Base-by-base conservation (phyloP, 1,140 invertebrate genomes). In the Ostrea edulis region DNA sequence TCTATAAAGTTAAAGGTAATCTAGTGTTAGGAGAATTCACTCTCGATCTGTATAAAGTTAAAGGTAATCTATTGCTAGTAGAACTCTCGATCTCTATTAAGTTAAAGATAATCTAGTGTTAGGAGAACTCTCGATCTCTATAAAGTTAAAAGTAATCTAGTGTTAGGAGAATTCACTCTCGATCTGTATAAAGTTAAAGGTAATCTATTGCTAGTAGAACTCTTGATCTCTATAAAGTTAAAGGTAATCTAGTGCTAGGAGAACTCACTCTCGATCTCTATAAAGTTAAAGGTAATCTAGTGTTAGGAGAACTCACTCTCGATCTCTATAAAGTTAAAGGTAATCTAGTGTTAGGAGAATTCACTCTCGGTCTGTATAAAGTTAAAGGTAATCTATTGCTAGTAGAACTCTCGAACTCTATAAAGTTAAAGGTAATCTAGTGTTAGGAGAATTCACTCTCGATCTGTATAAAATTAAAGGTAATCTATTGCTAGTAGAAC, bases 181-280 rank as follows among this genome's bases (percentile, higher is more conserved):
- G 93, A 94, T 87, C 86, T 94, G 12, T 92, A 93, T 87, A 93
- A 92, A 83, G n/a, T n/a, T n/a, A n/a, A n/a, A n/a, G n/a, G n/a
- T n/a, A n/a, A n/a, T 0, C 88, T 94, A 12, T 93, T 94, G 52
- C 88, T 94, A 65, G 92, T 92, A 17, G 93, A 94, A 87, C 91
- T 94, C 51, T 94, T 17, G 93, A 94, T 87, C 86, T 94, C 11
- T 92, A 93, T 87, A 93, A 92, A 83, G n/a, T n/a, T n/a, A n/a
- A n/a, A n/a, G n/a, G n/a, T n/a, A n/a, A n/a, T 0, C 88, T 94
- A 12, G 93, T 94, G 52, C 88, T 94, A 65, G 92, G 92, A 17
- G 93, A 94, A 87, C 91, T 94, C 51, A 93, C 93, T 44, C 92
- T 94, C 12, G 93, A 94, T 87, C 86, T 94, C 11, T 92, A 93